These are phyloP conservation scores for Euclidia mi DNA, from an alignment of 2,888 invertebrate species.

Conservation along the genomic window DNA sequence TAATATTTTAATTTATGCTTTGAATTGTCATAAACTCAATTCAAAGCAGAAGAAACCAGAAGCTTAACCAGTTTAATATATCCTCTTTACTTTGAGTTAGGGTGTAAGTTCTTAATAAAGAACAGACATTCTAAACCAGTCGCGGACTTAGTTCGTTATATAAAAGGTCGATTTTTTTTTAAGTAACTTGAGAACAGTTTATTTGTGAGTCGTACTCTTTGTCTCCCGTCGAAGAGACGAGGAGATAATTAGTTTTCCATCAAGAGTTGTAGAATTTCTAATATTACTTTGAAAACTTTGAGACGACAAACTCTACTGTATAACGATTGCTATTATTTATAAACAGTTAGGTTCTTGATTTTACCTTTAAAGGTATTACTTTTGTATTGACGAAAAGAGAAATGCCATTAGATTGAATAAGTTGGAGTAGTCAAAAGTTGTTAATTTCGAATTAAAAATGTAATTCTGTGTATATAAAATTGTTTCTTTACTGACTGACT, in stretches of 20 bases:
- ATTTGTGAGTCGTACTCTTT: background rate
- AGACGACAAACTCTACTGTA: background rate
- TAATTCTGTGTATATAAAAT: no score
- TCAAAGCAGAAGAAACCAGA: no score
- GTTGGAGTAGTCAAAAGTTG: no score
- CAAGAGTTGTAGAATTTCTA: conserved; percentile 37
- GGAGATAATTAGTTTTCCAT: conserved; percentile 29
- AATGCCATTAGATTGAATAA: no score
- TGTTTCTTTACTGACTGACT: no score
- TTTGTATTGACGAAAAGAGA: no score
- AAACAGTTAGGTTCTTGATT: conserved; percentile 23
- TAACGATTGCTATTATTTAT: conserved; percentile 13
- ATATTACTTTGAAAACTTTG: conserved; percentile 30
- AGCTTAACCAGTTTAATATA: no score
- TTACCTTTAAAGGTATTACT: conserved; percentile 12
- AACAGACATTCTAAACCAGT: background rate
- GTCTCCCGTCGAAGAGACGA: conserved; percentile 20
- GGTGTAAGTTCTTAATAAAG: background rate
- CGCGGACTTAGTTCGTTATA: background rate
- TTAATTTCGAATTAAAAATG: no score
- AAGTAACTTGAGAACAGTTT: background rate
- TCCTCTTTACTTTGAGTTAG: no score
- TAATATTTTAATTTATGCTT: no score
- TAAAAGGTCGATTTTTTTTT: background rate
- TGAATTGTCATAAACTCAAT: no score